Evolutionary conservation across 2,888 invertebrate species (phyloP).

Genomic region (Elegia similella): DNA sequence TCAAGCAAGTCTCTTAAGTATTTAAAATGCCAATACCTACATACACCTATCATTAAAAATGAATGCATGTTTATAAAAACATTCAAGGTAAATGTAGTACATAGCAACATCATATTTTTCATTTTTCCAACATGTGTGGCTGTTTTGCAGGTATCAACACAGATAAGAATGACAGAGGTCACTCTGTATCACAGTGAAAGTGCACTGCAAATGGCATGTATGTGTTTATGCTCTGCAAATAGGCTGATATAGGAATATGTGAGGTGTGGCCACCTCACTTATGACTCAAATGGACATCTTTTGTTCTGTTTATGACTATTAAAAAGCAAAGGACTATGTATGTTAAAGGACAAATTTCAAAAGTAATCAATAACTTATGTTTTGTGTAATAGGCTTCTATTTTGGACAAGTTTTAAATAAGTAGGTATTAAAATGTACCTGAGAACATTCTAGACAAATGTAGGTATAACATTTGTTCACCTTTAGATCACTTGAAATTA

Average conservation of each 20-base stretch:
- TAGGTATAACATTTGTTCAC: no score
- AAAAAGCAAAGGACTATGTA: background rate
- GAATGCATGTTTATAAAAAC: background rate
- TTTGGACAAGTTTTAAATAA: no score
- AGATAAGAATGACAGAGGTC: conserved; percentile 45
- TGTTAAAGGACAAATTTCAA: background rate
- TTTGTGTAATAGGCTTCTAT: background rate
- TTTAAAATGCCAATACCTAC: background rate
- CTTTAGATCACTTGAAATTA: no score
- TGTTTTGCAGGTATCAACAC: conserved; percentile 33
- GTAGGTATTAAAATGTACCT: no score
- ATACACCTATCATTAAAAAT: background rate
- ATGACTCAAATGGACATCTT: conserved; percentile 1
- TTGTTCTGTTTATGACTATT: conserved; percentile 2
- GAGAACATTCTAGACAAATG: no score
- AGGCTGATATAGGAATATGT: conserved; percentile 17
- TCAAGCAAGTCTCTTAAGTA: background rate
- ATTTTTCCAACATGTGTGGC: conserved; percentile 19
- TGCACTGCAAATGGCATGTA: conserved; percentile 26
- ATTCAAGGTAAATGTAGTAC: conserved; percentile 18
- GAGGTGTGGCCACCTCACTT: conserved; percentile 19
- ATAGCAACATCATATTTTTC: conserved; percentile 28
- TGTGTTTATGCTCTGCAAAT: conserved; percentile 19
- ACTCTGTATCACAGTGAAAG: conserved; percentile 43
- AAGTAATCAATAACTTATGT: background rate